phyloP scores from a whole-genome alignment of 2,797 vertebrate genomes.

The Anisognathus igniventris region DNA sequence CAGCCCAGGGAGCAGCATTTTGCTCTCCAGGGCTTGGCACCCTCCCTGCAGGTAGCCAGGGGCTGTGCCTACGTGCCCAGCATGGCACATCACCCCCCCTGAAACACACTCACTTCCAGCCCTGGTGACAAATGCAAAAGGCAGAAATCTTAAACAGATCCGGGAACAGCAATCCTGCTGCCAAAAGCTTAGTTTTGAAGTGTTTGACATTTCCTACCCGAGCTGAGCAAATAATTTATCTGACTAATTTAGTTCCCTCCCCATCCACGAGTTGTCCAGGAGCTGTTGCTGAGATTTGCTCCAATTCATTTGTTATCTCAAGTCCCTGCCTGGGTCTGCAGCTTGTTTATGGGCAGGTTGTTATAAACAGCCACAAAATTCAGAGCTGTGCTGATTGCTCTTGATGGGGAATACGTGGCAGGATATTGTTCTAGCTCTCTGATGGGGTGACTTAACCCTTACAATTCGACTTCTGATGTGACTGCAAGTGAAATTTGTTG shows the following conservation, averaged over 20 bases:
- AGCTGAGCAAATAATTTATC: slow-evolving; percentile 60
- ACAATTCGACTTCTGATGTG: neutral
- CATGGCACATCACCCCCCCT: neutral
- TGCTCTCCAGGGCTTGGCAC: neutral
- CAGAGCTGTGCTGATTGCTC: neutral
- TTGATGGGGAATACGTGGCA: neutral
- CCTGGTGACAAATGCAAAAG: slow-evolving; percentile 39
- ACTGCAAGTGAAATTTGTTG: neutral
- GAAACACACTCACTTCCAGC: neutral
- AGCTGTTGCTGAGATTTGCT: slow-evolving; percentile 50
- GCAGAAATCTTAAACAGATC: slow-evolving; percentile 45
- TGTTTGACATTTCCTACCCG: slow-evolving; percentile 50
- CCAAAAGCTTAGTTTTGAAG: slow-evolving; percentile 60
- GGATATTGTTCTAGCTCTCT: slow-evolving; percentile 14
- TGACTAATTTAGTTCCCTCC: slow-evolving; percentile 59
- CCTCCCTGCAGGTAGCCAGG: neutral
- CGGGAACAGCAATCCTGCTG: slow-evolving; percentile 30
- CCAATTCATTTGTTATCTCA: slow-evolving; percentile 50
- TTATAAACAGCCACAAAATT: neutral
- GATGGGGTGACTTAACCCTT: neutral
- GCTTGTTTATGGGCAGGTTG: slow-evolving; percentile 12
- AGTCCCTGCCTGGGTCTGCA: slow-evolving; percentile 6
- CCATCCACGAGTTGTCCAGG: neutral
- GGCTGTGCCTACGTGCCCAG: neutral
- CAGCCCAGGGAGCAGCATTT: neutral